Base-by-base conservation (phyloP, 2,113 vertebrate genomes). In the Cyphomyrus discorhynchus region DNA sequence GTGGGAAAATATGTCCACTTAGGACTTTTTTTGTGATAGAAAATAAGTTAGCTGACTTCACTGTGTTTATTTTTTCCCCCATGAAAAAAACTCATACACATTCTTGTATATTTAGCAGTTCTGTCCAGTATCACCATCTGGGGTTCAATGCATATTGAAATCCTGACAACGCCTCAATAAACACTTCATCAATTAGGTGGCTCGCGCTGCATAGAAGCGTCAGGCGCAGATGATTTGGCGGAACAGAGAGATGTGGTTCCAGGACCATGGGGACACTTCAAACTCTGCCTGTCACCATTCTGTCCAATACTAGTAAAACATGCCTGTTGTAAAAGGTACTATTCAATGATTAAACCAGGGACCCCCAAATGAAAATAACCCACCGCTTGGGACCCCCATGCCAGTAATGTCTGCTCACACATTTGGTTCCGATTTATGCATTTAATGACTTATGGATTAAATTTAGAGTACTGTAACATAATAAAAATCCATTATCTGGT, bases 221-320 rank as follows among this genome's bases (percentile, higher is more conserved):
- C 74, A 42, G 74, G 7, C 35, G 13, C 74, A 80, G 74, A 80
- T 35, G 74, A 80, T 80, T 42, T 80, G 74, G 24, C 9, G 8
- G 27, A 9, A 70, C 27, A 27, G n/a, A 80, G 35, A 80, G 74
- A 42, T 5, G 31, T 39, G 31, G 15, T 80, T 17, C 13, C 74
- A 42, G 74, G 35, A 5, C 35, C 35, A 80, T 17, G 35, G 17
- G 35, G 1, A 19, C 13, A 80, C 74, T 42, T 80, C 17, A 80
- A 42, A 80, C 13, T 80, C 35, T 80, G 13, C 1, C 4, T 42
- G 74, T 39, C 74, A 80, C 74, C 17, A 42, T 80, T 80, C 74
- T 80, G 35, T 80, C 74, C 74, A 80, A 80, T 42, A 80, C 74
- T 80, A 80, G 31, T 80, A 80, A 80, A 80, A 15, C 74, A 80